A percentile compares a stretch with the other conserved stretches of the same genome.
Conservation (phyloP, 2,888 invertebrate genomes). For the Carterocephalus palaemon region DNA sequence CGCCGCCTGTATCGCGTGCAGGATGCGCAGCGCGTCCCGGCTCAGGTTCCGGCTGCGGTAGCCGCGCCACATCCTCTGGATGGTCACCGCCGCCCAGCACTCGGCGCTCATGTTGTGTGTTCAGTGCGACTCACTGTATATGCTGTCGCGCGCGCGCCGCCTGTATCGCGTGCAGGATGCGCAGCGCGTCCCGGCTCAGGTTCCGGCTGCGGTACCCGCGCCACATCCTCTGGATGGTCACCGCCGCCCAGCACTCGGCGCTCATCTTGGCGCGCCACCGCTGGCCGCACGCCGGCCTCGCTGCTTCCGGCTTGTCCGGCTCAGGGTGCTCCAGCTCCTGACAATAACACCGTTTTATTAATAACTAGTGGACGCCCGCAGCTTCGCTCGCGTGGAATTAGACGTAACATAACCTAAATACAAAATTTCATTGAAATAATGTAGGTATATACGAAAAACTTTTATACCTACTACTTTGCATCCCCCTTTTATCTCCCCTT, state of each 20-base stretch:
- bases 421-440: no score
- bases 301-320: conserved; percentile 54
- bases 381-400: no score
- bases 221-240: conserved; percentile 92
- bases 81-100: conserved; percentile 83
- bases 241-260: conserved; percentile 79
- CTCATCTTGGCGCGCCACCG: conserved; percentile 64
- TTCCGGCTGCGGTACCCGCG: conserved; percentile 89
- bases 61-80: conserved; percentile 93
- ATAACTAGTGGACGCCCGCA: no score
- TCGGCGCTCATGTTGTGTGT: conserved; percentile 62
- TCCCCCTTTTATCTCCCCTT: no score
- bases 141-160: conserved; percentile 89
- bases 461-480: no score
- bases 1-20: conserved; percentile 85
- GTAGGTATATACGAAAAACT: no score
- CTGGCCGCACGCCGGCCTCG: conserved; percentile 65
- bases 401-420: no score
- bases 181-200: conserved; percentile 82
- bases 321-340: conserved; percentile 44
- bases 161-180: conserved; percentile 83
- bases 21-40: conserved; percentile 80
- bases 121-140: conserved; percentile 84
- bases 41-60: conserved; percentile 87
- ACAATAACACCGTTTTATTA: no score